Conservation (phyloP, 2,113 vertebrate genomes). For the Rhinolophus sinicus region DNA sequence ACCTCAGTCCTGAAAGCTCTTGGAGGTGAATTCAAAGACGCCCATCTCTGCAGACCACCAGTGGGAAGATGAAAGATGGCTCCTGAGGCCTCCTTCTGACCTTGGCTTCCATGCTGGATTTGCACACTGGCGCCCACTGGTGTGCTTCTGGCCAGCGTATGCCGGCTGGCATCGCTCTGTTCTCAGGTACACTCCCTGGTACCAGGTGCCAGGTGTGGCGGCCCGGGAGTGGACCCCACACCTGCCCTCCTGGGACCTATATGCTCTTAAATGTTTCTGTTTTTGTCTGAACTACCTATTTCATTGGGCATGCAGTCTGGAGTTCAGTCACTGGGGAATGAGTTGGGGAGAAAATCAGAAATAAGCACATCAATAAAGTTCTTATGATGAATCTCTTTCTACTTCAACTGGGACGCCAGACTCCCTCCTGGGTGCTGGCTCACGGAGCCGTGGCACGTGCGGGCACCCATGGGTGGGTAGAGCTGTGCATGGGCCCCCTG, state of each 20-base stretch:
- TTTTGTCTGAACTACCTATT: background rate
- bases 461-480: fast-evolving
- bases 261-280: fast-evolving
- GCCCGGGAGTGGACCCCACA: fast-evolving
- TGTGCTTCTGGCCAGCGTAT: background rate
- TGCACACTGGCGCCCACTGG: fast-evolving
- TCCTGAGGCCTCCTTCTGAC: background rate
- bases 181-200: fast-evolving
- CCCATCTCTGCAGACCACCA: fast-evolving
- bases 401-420: fast-evolving
- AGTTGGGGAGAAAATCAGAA: fast-evolving
- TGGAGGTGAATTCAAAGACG: fast-evolving
- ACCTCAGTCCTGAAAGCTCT: background rate
- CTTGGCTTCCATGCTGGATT: background rate
- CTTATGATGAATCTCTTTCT: too few species aligned
- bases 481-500: fast-evolving
- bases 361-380: fast-evolving
- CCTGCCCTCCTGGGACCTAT: fast-evolving
- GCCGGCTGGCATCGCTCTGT: fast-evolving
- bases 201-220: too few species aligned
- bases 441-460: fast-evolving
- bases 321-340: background rate
- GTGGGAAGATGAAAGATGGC: background rate
- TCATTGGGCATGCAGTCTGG: fast-evolving
- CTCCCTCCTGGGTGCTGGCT: too few species aligned